These are phyloP conservation scores for Grantiella picta DNA, from an alignment of 2,113 vertebrate genomes.

Conservation along the genomic window DNA sequence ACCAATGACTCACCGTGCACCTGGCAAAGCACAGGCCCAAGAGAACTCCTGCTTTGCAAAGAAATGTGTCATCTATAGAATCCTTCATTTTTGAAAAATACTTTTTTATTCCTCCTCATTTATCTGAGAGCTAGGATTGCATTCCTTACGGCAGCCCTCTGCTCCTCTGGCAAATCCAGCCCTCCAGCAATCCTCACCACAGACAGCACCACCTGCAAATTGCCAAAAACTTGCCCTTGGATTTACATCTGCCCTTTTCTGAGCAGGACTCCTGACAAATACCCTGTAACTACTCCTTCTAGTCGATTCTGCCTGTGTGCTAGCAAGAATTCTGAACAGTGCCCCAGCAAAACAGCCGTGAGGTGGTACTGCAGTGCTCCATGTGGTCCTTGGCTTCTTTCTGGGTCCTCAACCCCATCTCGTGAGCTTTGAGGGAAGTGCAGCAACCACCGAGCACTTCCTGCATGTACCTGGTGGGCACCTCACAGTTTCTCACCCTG, in stretches of 20 bases:
- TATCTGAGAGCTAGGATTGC: neutral
- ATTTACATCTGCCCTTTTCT: neutral
- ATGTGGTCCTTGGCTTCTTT: no score
- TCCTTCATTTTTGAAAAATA: neutral
- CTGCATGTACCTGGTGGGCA: accelerated
- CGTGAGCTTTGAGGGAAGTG: neutral
- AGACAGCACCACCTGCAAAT: neutral
- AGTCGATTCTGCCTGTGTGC: no score
- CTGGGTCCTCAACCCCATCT: neutral
- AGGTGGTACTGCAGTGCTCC: neutral
- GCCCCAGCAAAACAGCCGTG: no score
- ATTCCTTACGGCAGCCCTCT: neutral
- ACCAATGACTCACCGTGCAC: neutral
- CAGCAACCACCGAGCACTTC: neutral
- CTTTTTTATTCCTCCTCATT: neutral
- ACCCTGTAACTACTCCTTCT: neutral
- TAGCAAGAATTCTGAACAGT: neutral
- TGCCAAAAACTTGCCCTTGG: neutral
- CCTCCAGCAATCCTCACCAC: neutral
- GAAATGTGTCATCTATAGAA: neutral
- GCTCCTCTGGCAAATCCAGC: neutral
- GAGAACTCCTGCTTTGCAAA: neutral
- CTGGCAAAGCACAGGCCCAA: neutral
- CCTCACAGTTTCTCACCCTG: neutral
- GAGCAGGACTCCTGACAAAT: neutral